Evolutionary conservation across 2,113 vertebrate species (phyloP).

Genomic region (Pterocles orientalis): DNA sequence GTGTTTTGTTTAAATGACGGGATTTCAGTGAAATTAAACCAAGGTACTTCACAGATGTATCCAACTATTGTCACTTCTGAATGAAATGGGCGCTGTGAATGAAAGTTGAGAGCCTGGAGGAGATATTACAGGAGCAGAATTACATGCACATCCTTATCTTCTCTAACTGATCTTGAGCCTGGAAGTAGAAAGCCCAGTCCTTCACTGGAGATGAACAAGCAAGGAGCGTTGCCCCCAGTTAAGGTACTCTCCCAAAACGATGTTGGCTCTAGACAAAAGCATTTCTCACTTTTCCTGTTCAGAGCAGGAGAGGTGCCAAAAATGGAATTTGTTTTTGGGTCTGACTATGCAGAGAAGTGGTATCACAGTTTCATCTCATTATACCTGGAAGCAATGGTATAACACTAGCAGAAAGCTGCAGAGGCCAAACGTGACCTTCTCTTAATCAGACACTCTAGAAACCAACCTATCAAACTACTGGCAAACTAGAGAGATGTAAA

Average conservation of each 20-base stretch:
- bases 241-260: not conserved
- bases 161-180: not conserved
- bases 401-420: not conserved
- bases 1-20: not conserved
- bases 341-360: not conserved
- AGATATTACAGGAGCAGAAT: not conserved
- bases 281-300: not conserved
- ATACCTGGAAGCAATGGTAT: not conserved
- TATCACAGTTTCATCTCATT: not conserved
- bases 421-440: accelerated
- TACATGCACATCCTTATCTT: not conserved
- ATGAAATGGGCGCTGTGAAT: not conserved
- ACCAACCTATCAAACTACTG: not conserved
- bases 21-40: not conserved
- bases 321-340: not conserved
- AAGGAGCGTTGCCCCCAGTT: not conserved
- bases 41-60: not conserved
- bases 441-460: not conserved
- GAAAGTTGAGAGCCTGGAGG: not conserved
- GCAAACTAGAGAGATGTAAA: not conserved
- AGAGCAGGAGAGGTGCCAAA: not conserved
- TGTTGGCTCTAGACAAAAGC: not conserved
- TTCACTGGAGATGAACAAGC: not conserved
- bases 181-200: not conserved
- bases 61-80: not conserved